phyloP scores from a whole-genome alignment of 2,888 invertebrate species.

The Crossocerus cetratus region DNA sequence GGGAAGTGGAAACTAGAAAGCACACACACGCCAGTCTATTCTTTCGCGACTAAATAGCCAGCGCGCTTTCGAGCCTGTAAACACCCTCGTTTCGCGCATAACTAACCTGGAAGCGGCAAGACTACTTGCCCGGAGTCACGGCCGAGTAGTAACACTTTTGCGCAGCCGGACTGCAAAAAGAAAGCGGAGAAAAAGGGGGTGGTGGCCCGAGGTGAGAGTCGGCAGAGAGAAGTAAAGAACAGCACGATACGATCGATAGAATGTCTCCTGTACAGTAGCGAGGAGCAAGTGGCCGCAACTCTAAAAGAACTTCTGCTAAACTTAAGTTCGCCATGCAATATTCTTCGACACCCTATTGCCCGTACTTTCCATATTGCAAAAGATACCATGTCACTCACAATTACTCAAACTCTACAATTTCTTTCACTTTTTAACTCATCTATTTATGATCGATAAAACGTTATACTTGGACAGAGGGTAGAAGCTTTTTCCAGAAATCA shows the following conservation, averaged over 20 bases:
- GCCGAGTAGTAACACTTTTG: conserved; percentile 19
- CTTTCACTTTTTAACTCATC: too few species aligned
- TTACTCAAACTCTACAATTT: too few species aligned
- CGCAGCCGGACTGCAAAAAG: conserved; percentile 18
- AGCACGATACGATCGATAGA: conserved; percentile 55
- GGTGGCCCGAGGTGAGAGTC: conserved; percentile 15
- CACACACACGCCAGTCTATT: too few species aligned
- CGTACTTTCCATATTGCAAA: conserved; percentile 15
- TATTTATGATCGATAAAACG: too few species aligned
- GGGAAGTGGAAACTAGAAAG: too few species aligned
- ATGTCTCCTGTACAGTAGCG: conserved; percentile 58
- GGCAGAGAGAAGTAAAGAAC: conserved; percentile 41
- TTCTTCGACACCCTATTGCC: too few species aligned
- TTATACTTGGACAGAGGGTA: too few species aligned
- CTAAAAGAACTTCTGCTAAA: conserved; percentile 47
- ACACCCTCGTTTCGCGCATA: conserved; percentile 23
- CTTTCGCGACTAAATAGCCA: too few species aligned
- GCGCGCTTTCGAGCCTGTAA: conserved; percentile 24
- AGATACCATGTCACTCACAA: conserved; percentile 28
- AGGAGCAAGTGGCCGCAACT: conserved; percentile 38
- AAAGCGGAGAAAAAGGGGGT: not conserved
- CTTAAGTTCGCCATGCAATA: too few species aligned
- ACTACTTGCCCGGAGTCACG: conserved; percentile 10
- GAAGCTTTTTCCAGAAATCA: not conserved
- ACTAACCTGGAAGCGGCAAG: conserved; percentile 37